These are phyloP conservation scores for Mormyrus hasselquistii DNA, from an alignment of 2,797 vertebrate genomes.

Conservation along the genomic window DNA sequence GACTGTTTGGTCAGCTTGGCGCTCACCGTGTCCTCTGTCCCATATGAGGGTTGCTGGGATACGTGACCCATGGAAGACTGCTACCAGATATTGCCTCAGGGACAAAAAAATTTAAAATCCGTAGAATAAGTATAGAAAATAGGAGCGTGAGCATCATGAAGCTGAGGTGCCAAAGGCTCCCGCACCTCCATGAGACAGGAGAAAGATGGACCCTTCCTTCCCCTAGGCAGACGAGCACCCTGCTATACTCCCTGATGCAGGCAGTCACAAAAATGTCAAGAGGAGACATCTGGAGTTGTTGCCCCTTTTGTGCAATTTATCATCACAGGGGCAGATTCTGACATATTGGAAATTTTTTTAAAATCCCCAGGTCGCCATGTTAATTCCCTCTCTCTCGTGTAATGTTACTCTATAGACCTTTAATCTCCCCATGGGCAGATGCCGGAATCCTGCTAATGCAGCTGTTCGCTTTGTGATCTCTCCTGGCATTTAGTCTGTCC, in stretches of 20 bases:
- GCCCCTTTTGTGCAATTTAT: slow-evolving; percentile 40
- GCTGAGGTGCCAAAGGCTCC: not conserved
- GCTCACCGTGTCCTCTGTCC: not conserved
- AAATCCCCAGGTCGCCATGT: slow-evolving; percentile 14
- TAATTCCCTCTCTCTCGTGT: slow-evolving; percentile 38
- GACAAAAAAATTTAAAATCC: not conserved
- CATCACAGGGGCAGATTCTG: slow-evolving; percentile 34
- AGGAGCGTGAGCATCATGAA: not conserved
- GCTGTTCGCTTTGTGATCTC: not conserved
- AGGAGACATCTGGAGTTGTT: slow-evolving; percentile 10
- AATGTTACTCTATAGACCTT: slow-evolving; percentile 31
- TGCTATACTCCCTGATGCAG: not conserved
- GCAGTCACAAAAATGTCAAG: slow-evolving; percentile 30
- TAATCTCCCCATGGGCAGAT: slow-evolving; percentile 14
- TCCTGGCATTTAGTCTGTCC: not conserved
- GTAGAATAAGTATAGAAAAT: not conserved
- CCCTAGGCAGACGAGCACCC: not conserved
- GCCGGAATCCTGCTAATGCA: not conserved
- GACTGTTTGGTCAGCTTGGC: not conserved
- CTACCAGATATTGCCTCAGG: not conserved
- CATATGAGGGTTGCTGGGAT: not conserved
- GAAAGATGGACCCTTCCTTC: not conserved
- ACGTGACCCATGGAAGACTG: not conserved
- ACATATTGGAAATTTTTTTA: slow-evolving; percentile 22
- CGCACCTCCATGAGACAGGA: not conserved